Conservation (phyloP, 2,113 vertebrate genomes). For the Acrocephalus kingi region DNA sequence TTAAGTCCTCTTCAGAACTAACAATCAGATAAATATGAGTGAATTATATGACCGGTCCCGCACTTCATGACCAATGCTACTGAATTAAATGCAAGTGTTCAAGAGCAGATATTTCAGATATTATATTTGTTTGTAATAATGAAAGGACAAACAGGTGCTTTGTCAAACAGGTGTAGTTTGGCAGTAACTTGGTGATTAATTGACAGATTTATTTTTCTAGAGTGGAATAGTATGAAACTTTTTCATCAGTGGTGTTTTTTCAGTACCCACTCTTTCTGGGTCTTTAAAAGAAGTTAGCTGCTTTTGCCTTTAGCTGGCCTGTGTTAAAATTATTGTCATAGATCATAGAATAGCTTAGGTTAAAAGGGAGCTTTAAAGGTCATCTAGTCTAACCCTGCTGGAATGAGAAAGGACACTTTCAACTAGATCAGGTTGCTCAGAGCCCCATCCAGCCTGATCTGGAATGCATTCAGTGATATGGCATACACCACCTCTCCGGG, state of each 20-base stretch:
- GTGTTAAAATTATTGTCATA: background rate
- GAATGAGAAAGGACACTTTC: background rate
- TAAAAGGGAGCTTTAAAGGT: background rate
- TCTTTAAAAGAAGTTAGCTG: background rate
- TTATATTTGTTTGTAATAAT: background rate
- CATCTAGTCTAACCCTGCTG: rapidly evolving
- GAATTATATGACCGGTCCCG: background rate
- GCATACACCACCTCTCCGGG: background rate
- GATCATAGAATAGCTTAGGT: background rate
- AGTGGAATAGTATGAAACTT: background rate
- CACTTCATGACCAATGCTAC: background rate
- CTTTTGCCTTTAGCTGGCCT: background rate
- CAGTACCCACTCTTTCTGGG: background rate
- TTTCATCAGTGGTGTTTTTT: background rate
- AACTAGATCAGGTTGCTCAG: background rate
- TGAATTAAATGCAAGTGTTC: background rate
- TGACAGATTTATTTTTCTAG: background rate
- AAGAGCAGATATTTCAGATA: background rate
- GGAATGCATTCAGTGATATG: background rate
- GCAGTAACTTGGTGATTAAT: background rate
- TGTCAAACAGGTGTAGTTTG: background rate
- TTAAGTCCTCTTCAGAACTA: background rate
- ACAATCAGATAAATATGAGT: background rate
- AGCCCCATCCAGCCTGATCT: background rate
- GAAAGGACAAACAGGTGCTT: background rate